Percentiles rank a stretch among this genome's conserved stretches.
These are phyloP conservation scores for Ctenosaura bakeri DNA, from an alignment of 2,797 vertebrate genomes.

Conservation along the genomic window DNA sequence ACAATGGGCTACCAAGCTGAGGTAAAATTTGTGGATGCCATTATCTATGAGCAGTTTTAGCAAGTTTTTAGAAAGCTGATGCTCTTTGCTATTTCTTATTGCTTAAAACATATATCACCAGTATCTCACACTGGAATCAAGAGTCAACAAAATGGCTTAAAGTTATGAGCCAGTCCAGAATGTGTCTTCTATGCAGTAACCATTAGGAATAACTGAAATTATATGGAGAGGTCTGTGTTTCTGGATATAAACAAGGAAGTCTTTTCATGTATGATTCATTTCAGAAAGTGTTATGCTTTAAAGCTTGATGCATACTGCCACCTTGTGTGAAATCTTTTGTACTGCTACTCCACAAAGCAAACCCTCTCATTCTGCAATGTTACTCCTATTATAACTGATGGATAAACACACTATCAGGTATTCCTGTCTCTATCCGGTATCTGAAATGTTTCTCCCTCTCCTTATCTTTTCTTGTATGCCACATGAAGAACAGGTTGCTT, in stretches of 20 bases:
- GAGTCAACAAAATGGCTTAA: background rate
- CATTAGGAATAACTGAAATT: conserved; percentile 5
- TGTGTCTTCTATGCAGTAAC: background rate
- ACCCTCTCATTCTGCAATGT: conserved; percentile 1
- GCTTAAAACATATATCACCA: background rate
- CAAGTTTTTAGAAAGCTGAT: background rate
- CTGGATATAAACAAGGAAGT: background rate
- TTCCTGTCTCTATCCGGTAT: background rate
- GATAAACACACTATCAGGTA: background rate
- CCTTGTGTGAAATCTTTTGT: background rate
- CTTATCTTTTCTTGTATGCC: background rate
- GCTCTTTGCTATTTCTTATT: background rate
- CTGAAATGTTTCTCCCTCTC: background rate
- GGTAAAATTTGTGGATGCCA: background rate
- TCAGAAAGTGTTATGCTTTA: background rate
- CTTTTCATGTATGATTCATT: background rate
- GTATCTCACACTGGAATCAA: background rate
- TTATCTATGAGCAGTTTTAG: background rate
- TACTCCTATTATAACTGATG: background rate
- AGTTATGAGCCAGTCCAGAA: background rate
- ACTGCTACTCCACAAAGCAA: background rate
- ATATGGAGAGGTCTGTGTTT: background rate
- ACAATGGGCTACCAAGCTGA: background rate
- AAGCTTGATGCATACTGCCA: background rate
- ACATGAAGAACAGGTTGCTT: too few relatives aligned